Conservation (phyloP, 2,797 vertebrate species). For the Alcedo quadribrachys region DNA sequence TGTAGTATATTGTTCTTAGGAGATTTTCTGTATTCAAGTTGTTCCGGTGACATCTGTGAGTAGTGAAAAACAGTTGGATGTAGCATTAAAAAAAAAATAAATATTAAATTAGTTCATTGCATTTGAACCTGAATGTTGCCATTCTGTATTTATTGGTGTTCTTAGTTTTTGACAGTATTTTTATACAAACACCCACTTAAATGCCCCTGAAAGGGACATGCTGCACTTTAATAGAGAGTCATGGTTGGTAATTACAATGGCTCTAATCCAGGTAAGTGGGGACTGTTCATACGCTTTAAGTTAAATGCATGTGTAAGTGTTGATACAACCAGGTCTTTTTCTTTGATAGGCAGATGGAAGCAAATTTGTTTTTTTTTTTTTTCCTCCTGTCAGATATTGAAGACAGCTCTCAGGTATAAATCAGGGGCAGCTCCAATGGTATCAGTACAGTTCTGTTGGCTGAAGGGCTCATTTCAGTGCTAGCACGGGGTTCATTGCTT, state of each 20-base stretch:
- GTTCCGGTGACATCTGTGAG: constrained; percentile 43
- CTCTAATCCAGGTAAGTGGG: constrained; percentile 39
- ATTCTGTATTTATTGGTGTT: constrained; percentile 49
- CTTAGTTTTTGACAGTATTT: constrained; percentile 61
- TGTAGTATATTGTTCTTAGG: constrained; percentile 5
- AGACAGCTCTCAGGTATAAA: background rate
- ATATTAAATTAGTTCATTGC: constrained; percentile 61
- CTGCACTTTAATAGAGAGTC: constrained; percentile 33
- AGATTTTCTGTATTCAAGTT: constrained; percentile 24
- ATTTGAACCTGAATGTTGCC: constrained; percentile 53
- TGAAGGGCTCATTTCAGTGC: background rate
- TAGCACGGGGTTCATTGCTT: background rate
- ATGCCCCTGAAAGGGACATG: constrained; percentile 46
- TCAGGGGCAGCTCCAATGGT: background rate
- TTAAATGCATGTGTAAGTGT: background rate
- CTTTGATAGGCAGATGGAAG: background rate
- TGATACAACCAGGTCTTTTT: constrained; percentile 18
- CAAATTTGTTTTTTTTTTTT: background rate
- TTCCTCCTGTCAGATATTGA: background rate
- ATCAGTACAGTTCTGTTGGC: background rate
- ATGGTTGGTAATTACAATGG: constrained; percentile 32
- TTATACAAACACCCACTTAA: constrained; percentile 58
- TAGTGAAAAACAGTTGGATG: constrained; percentile 42
- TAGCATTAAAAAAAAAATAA: constrained; percentile 42
- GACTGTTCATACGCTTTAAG: background rate